Conservation (phyloP, 2,888 invertebrate genomes). For the Esperia sulphurella region DNA sequence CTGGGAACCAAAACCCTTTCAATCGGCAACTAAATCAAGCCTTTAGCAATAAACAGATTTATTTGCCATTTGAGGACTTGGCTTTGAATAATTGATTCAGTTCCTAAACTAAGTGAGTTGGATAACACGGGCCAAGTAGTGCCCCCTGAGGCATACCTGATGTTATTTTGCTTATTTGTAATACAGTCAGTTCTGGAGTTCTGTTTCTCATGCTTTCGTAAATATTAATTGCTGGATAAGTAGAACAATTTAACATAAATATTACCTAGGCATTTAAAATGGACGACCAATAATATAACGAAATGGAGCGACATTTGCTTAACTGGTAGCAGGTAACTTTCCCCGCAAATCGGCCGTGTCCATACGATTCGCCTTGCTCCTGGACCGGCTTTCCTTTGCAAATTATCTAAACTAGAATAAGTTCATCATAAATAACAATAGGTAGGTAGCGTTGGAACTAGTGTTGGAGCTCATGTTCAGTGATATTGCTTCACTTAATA, state of each 20-base stretch:
- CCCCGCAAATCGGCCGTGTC: conserved; percentile 37
- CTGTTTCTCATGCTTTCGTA: not conserved
- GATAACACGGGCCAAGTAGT: not conserved
- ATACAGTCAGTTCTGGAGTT: not conserved
- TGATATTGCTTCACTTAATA: not conserved
- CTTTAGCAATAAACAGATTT: conserved; percentile 1
- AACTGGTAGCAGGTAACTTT: conserved; percentile 32
- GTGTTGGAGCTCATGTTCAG: not conserved
- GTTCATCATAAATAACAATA: conserved; percentile 12
- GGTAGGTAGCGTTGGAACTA: not conserved
- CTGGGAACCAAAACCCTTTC: conserved; percentile 8
- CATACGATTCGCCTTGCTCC: conserved; percentile 38
- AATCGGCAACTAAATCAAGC: not conserved
- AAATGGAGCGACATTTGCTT: conserved; percentile 13
- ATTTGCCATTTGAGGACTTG: not conserved
- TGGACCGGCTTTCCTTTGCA: conserved; percentile 32
- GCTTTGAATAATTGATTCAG: not conserved
- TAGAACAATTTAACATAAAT: conserved; percentile 6
- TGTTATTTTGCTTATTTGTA: not conserved
- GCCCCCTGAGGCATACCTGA: not conserved
- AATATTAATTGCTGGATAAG: not conserved
- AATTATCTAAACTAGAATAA: conserved; percentile 12
- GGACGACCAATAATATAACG: conserved; percentile 12
- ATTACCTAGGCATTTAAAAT: conserved; percentile 1
- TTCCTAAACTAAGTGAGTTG: not conserved